Percentiles rank a stretch among this genome's conserved stretches.
These are phyloP conservation scores for Dermochelys coriacea DNA, from an alignment of 2,797 vertebrate genomes.

Conservation along the genomic window DNA sequence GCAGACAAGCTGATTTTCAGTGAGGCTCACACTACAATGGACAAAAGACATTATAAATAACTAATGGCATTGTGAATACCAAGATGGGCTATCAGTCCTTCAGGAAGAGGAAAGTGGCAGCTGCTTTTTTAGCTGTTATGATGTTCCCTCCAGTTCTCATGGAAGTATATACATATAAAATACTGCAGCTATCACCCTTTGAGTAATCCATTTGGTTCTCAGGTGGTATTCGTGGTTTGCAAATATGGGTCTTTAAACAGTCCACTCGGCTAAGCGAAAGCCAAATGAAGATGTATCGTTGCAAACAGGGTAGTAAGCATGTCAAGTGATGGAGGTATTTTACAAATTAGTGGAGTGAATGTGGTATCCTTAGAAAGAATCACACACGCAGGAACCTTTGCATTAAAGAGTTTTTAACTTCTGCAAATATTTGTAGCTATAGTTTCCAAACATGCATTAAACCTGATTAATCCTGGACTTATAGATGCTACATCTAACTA, in stretches of 20 bases:
- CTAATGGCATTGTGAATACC: constrained; percentile 40
- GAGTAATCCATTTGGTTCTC: constrained; percentile 56
- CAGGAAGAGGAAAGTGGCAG: constrained; percentile 20
- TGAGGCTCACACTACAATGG: constrained; percentile 10
- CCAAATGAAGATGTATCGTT: background rate
- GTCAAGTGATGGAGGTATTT: background rate
- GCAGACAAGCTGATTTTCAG: constrained; percentile 21
- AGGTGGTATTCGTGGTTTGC: constrained; percentile 47
- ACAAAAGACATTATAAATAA: constrained; percentile 68
- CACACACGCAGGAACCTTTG: background rate
- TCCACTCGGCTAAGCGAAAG: background rate
- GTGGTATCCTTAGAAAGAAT: background rate
- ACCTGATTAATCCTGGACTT: background rate
- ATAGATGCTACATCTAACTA: background rate
- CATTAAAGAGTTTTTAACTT: background rate
- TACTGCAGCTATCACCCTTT: constrained; percentile 51
- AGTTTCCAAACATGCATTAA: background rate
- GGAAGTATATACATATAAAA: constrained; percentile 46
- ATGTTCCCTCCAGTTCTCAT: constrained; percentile 52
- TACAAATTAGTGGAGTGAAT: background rate
- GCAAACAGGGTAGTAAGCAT: background rate
- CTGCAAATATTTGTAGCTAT: background rate
- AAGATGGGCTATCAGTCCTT: constrained; percentile 47
- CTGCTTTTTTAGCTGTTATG: background rate
- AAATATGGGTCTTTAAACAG: constrained; percentile 41